A percentile compares a stretch with the other conserved stretches of the same genome.
These are phyloP conservation scores for Orchestia grillus DNA, from an alignment of 1,140 invertebrate species.

Conservation along the genomic window DNA sequence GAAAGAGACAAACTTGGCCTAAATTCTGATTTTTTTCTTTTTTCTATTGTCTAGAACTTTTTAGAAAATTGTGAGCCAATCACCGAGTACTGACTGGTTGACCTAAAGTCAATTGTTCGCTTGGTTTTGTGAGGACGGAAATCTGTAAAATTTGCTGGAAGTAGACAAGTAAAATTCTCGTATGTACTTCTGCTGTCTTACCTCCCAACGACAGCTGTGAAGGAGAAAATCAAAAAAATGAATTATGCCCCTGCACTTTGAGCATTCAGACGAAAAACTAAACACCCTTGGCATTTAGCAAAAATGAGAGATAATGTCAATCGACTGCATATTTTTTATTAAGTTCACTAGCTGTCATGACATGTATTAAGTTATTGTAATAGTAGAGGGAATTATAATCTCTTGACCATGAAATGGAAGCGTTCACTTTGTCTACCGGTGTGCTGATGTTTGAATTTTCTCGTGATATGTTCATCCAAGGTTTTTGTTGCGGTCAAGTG, in stretches of 20 bases:
- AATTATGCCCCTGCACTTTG: background rate
- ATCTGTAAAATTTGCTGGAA: background rate
- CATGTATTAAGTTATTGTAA: too few species aligned
- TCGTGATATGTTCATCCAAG: too few species aligned
- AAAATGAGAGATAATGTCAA: background rate
- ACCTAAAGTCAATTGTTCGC: background rate
- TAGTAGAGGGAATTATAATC: too few species aligned
- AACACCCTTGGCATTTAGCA: background rate
- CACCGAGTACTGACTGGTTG: background rate
- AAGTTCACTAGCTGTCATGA: too few species aligned
- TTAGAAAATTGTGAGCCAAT: background rate
- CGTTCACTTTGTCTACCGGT: too few species aligned
- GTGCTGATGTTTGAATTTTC: too few species aligned
- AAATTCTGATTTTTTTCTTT: conserved; percentile 13
- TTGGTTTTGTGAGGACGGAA: background rate
- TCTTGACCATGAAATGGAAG: too few species aligned
- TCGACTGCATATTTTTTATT: too few species aligned
- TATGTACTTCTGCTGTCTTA: background rate
- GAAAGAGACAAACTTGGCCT: background rate
- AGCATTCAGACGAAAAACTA: background rate
- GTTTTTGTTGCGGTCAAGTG: too few species aligned
- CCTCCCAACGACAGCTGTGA: background rate
- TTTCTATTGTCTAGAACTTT: background rate
- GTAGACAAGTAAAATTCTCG: background rate
- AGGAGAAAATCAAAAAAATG: background rate